Conservation (phyloP, 2,888 invertebrate species). For the Germaria angustata region DNA sequence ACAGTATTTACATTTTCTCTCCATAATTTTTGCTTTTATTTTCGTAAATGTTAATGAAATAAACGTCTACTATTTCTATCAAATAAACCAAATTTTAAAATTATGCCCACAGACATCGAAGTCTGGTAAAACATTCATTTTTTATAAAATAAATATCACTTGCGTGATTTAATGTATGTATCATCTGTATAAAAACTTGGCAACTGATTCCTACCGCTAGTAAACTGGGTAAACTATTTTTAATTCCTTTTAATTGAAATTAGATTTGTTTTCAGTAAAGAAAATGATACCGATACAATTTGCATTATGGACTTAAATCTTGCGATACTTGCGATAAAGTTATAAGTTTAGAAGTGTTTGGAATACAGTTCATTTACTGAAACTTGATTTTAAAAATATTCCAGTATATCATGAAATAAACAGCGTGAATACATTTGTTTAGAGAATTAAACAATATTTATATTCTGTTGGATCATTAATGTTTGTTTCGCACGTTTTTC, state of each 20-base stretch:
- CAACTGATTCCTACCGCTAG: constrained; percentile 19
- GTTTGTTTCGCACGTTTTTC: no score
- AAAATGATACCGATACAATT: background rate
- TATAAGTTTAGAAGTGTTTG: background rate
- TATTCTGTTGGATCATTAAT: no score
- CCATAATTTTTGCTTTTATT: background rate
- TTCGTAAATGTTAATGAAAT: background rate
- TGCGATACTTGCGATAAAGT: background rate
- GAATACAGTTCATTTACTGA: background rate
- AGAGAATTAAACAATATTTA: no score
- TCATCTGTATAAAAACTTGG: constrained; percentile 31
- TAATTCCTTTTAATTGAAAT: constrained; percentile 16
- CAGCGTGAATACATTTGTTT: background rate
- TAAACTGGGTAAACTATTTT: constrained; percentile 27
- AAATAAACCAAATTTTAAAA: background rate
- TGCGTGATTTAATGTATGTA: constrained; percentile 43
- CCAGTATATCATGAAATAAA: background rate
- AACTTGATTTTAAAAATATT: no score
- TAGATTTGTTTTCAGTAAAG: background rate
- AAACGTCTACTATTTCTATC: constrained; percentile 22
- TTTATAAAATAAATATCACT: constrained; percentile 7
- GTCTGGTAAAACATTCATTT: constrained; percentile 51
- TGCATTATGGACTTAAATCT: background rate
- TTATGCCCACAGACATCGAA: constrained; percentile 33
- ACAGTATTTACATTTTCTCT: background rate